Evolutionary conservation across 2,888 invertebrate genomes (phyloP), one percentile per base, ranked within the genome.

Genomic region (Eupithecia pulchellata): DNA sequence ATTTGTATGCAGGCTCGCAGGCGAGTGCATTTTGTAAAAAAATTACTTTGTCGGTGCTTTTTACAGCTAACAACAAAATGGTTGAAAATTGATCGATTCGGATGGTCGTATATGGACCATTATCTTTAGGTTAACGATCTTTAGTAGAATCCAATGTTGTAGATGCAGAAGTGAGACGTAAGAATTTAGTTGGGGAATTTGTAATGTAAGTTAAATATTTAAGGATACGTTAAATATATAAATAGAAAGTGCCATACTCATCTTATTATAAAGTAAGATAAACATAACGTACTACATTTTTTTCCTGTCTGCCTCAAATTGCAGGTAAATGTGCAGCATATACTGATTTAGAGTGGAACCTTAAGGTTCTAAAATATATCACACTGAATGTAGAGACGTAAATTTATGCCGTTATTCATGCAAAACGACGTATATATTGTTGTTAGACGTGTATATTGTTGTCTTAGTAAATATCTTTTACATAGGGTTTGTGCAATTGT

Each of bases 1-100:
- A 66, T 66, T 62, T 62, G 58, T 20, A 55, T 34, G 39, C 65
- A 27, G 55, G 2, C 61, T 61, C 61, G 61, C 61, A 34, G 61
- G 61, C 61, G 61, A 61, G 61, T 36, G 61, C 34, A 61, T 61
- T 34, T 25, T 32, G 27, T 17, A 29, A 29, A 57, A 57, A 52
- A 25, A 52, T 52, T 25, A 11, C 3, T 20, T 20, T 47, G 25
- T 57, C 5, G 0, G 27, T 20, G 20, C 4, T 27, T 57, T 29
- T 27, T 14, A n/a, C 27, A 14, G 25, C n/a, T 27, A 17, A 17
- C 17, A 17, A 58, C 57, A 58, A 58, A 30, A 30, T 58, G n/a
- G 17, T 30, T 58, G 9, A 30, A 17, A n/a, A 32, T n/a, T 30
- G 29, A 11, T 30, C 11, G 58, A 29, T 20, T 29, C 14, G 57